Evolutionary conservation across 2,888 invertebrate species (phyloP).

Genomic region (Smittia sp.): DNA sequence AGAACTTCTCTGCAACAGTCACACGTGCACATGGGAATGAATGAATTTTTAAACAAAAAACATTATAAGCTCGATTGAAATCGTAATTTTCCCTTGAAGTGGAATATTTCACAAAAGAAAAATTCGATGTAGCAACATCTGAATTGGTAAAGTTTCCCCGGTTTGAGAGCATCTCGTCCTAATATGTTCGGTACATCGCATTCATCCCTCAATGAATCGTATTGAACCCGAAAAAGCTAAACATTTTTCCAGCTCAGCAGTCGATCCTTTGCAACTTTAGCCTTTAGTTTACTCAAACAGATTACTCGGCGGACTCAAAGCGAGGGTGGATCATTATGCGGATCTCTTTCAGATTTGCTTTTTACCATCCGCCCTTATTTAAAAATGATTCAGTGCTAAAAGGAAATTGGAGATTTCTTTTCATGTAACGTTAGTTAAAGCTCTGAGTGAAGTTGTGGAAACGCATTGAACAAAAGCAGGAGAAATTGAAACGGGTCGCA

Average conservation of each 20-base stretch:
- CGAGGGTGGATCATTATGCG: constrained; percentile 19
- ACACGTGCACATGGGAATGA: too few species aligned
- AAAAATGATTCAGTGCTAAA: not conserved
- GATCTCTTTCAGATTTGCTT: not conserved
- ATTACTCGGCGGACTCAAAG: not conserved
- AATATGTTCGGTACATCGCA: not conserved
- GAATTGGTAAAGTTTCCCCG: too few species aligned
- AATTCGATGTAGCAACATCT: too few species aligned
- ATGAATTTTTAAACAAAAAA: too few species aligned
- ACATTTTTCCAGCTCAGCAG: not conserved
- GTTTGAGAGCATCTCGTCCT: not conserved
- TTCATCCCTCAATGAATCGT: not conserved
- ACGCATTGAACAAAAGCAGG: too few species aligned
- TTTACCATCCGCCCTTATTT: constrained; percentile 1
- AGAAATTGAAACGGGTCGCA: too few species aligned
- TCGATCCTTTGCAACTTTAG: not conserved
- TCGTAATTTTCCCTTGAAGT: too few species aligned
- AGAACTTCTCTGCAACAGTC: too few species aligned
- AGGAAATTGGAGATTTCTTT: not conserved
- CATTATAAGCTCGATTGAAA: too few species aligned
- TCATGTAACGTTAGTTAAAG: not conserved
- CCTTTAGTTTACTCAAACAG: not conserved
- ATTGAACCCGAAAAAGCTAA: not conserved
- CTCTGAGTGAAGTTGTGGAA: too few species aligned
- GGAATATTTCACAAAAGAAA: too few species aligned